Conservation (phyloP, 2,113 vertebrate species). For the Seriola aureovittata region DNA sequence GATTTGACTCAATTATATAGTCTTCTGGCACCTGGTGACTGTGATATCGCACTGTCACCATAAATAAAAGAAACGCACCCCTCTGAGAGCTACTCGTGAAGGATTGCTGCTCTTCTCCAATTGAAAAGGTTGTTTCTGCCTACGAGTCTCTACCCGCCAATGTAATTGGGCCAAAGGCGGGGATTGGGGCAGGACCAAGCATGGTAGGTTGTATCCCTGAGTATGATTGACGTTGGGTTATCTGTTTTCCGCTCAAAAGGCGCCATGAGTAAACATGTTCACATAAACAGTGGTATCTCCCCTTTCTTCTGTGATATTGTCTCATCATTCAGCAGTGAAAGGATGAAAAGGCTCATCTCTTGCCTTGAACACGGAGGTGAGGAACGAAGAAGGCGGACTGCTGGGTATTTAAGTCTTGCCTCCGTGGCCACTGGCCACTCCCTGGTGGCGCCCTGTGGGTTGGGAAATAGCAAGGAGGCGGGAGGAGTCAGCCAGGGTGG, state of each 20-base stretch:
- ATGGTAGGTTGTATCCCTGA: conserved; percentile 67
- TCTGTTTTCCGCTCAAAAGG: conserved; percentile 73
- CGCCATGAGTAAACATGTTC: conserved; percentile 53
- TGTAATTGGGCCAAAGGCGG: conserved; percentile 55
- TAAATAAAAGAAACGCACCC: conserved; percentile 47
- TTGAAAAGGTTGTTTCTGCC: conserved; percentile 29
- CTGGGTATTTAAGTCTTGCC: conserved; percentile 73
- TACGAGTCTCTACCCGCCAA: conserved; percentile 46
- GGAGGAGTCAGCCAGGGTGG: conserved; percentile 64
- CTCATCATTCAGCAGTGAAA: background rate
- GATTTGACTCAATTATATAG: background rate
- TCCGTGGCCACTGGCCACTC: conserved; percentile 81
- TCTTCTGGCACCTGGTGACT: background rate
- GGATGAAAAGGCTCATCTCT: fast-evolving
- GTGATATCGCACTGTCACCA: background rate
- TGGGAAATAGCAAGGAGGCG: conserved; percentile 66
- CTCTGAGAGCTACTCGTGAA: conserved; percentile 29
- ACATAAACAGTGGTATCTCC: background rate
- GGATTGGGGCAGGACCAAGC: conserved; percentile 60
- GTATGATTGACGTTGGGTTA: conserved; percentile 75
- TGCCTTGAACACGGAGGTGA: conserved; percentile 29
- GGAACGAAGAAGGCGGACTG: conserved; percentile 52
- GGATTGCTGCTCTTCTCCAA: conserved; percentile 67
- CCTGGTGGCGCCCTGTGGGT: conserved; percentile 71
- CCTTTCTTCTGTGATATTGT: background rate